Evolutionary conservation across 2,113 vertebrate genomes (phyloP), one percentile per base, ranked within the genome.

Genomic region (Nycticebus coucang): DNA sequence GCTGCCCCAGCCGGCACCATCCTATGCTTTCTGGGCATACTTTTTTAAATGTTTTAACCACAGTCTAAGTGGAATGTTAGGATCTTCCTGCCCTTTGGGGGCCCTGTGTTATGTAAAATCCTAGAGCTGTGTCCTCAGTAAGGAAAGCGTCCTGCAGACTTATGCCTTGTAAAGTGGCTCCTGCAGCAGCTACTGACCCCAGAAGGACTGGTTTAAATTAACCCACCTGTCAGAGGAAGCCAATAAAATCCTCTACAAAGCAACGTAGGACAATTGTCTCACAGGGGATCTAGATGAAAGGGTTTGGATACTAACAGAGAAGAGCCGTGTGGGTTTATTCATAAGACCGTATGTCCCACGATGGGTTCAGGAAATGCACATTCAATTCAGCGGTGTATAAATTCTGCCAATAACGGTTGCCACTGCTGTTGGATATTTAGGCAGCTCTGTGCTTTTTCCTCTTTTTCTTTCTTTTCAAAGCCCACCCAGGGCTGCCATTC

Each of bases 271-370:
- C 5, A 4, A 5, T 11, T 24, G 24, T 30, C 50, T 69, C 2
- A 4, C 37, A 41, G 59, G 41, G 28, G 4, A 60, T 4, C 1
- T 4, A 1, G 59, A 14, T n/a, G 2, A 50, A 33, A 18, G 9
- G 45, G 4, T 4, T 9, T 4, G n/a, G 22, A 57, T 0, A 10
- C 24, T 8, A 24, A 17, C 17, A 1, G 5, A 15, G 6, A 1
- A 35, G 7, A 4, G 45, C 9, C 15, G 55, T 75, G 12, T 24
- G n/a, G 2, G 28, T 4, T 22, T 9, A 5, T 26, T 6, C 0
- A 7, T 3, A 24, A 1, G 17, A 9, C 28, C 33, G 30, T 0
- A 1, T 0, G 12, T 12, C 37, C 8, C 5, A 0, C 1, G 13
- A 35, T 4, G 30, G 17, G 7, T 0, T 3, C 24, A 10, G 8